A percentile compares a stretch with the other conserved stretches of the same genome.
phyloP scores from a whole-genome alignment of 2,113 vertebrate species.

The Hassar affinis region DNA sequence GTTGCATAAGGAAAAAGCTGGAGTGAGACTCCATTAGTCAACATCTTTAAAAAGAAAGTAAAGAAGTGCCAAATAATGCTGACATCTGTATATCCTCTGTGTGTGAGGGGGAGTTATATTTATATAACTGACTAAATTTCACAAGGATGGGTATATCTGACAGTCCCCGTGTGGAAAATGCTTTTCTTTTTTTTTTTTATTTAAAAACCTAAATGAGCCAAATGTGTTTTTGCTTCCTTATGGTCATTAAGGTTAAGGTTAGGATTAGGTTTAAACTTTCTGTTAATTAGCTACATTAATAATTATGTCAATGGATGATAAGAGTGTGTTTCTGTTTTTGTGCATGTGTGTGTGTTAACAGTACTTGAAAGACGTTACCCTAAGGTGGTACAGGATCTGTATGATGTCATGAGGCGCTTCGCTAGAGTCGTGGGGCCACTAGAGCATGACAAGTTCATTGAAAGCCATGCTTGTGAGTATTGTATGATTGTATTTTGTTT shows the following conservation, averaged over 20 bases:
- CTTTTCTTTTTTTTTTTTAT: neutral
- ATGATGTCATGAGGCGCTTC: conserved; percentile 91
- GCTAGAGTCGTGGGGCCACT: conserved; percentile 87
- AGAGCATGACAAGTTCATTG: conserved; percentile 97
- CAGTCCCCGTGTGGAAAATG: neutral
- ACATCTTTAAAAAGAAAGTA: neutral
- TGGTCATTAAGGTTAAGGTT: neutral
- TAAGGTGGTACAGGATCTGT: conserved; percentile 93
- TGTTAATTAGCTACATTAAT: neutral
- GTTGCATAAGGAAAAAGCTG: conserved; percentile 1
- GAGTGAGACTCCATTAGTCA: neutral
- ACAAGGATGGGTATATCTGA: neutral
- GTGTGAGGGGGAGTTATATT: neutral
- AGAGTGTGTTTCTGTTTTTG: neutral
- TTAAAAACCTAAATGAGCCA: neutral
- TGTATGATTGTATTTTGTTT: neutral
- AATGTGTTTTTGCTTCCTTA: neutral
- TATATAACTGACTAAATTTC: too few relatives aligned
- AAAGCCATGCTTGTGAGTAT: conserved; percentile 90
- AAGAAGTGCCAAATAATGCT: neutral
- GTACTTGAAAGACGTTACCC: conserved; percentile 93
- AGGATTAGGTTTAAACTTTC: neutral
- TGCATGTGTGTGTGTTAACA: conserved; percentile 57
- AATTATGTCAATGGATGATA: neutral
- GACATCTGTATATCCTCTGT: neutral